phyloP scores from a whole-genome alignment of 2,797 vertebrate genomes.

The Trichosurus vulpecula region DNA sequence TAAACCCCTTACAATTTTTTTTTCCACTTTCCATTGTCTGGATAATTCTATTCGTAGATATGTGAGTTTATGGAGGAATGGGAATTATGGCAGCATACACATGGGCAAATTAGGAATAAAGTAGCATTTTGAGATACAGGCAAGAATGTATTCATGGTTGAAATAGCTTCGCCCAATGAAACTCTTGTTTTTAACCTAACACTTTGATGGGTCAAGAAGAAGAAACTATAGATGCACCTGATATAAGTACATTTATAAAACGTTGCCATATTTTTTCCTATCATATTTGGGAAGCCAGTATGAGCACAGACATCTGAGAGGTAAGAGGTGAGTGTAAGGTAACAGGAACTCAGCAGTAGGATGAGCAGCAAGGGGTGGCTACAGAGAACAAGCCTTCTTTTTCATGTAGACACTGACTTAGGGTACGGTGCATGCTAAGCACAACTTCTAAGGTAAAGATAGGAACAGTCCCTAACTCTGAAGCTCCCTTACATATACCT shows the following conservation, averaged over 20 bases:
- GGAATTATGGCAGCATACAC: background rate
- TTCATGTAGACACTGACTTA: background rate
- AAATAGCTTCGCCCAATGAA: background rate
- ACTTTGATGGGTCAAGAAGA: background rate
- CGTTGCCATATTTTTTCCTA: constrained; percentile 24
- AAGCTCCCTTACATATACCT: background rate
- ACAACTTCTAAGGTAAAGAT: background rate
- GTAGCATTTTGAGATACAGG: background rate
- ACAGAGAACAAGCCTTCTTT: background rate
- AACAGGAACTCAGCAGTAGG: background rate
- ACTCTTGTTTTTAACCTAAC: constrained; percentile 8
- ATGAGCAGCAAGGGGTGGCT: background rate
- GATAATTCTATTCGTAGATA: background rate
- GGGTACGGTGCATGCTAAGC: background rate
- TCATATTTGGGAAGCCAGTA: background rate
- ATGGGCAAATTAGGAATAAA: background rate
- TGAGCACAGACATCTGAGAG: background rate
- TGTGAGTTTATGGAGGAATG: background rate
- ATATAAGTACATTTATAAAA: constrained; percentile 5
- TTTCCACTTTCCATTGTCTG: background rate
- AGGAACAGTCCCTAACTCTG: fast-evolving
- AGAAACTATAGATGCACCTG: background rate
- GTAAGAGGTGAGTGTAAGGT: constrained; percentile 27
- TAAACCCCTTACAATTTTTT: background rate
- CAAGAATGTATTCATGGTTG: background rate